Percentiles rank a stretch among this genome's conserved stretches.
phyloP scores from a whole-genome alignment of 2,113 vertebrate genomes.

The Oncorhynchus kisutch region DNA sequence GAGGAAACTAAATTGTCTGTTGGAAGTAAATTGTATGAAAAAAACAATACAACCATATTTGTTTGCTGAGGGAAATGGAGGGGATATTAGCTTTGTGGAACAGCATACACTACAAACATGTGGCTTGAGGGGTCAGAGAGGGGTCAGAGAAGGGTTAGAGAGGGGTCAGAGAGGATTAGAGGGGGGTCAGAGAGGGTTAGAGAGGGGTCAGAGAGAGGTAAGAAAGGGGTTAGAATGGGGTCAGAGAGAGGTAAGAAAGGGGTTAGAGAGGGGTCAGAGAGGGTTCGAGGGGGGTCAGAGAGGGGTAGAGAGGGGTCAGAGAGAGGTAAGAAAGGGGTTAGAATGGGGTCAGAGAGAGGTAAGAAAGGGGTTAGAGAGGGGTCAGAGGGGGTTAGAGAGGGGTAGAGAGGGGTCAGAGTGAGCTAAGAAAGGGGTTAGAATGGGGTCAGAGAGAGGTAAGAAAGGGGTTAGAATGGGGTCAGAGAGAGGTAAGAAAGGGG shows the following conservation, averaged over 20 bases:
- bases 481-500: neutral
- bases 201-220: neutral
- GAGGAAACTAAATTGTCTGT: constrained; percentile 43
- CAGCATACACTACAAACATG: constrained; percentile 38
- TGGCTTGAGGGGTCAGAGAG: neutral
- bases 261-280: neutral
- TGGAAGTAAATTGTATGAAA: constrained; percentile 4
- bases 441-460: too few species aligned
- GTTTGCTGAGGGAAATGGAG: constrained; percentile 52
- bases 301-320: neutral
- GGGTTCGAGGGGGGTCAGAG: neutral
- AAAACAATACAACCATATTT: constrained; percentile 41
- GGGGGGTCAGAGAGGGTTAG: neutral
- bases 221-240: neutral
- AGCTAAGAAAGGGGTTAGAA: neutral
- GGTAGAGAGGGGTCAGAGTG: neutral
- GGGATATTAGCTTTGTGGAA: constrained; percentile 59
- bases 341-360: neutral
- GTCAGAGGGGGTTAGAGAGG: too few species aligned
- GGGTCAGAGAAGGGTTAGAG: neutral
- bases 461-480: neutral
- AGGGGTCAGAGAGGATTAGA: neutral
- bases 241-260: neutral
- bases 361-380: neutral
- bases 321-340: neutral